Evolutionary conservation across 2,888 invertebrate genomes (phyloP).

Genomic region (Cacoxenus indagator): DNA sequence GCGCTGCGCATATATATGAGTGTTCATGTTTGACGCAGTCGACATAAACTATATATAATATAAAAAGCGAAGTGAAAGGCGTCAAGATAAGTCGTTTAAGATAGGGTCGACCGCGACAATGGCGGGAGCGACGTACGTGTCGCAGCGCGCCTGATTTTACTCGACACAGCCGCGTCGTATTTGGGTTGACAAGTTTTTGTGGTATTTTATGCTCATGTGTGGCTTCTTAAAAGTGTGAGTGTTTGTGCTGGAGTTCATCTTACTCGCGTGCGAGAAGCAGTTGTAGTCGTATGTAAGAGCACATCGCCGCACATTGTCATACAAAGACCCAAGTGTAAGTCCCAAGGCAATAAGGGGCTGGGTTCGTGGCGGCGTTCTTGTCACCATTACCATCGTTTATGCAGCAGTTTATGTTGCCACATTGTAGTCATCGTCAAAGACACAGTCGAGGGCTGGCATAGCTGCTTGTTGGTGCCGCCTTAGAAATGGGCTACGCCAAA

Average conservation of each 20-base stretch:
- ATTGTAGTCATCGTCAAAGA: slow-evolving; percentile 53
- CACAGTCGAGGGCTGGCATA: slow-evolving; percentile 2
- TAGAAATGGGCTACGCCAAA: background rate
- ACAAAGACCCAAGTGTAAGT: slow-evolving; percentile 60
- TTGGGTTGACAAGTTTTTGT: background rate
- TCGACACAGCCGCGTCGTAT: background rate
- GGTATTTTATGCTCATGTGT: background rate
- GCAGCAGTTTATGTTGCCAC: slow-evolving; percentile 63
- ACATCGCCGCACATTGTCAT: background rate
- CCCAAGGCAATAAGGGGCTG: slow-evolving; percentile 65
- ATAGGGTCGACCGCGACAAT: slow-evolving; percentile 31
- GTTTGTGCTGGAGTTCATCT: slow-evolving; percentile 15
- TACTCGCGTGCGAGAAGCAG: background rate
- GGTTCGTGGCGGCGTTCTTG: slow-evolving; percentile 57
- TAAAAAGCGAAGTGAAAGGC: slow-evolving; percentile 31
- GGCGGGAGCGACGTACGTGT: background rate
- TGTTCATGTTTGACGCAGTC: background rate
- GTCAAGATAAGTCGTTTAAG: slow-evolving; percentile 57
- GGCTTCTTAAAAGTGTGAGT: slow-evolving; percentile 9
- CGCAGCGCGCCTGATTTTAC: background rate
- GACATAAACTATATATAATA: slow-evolving; percentile 9
- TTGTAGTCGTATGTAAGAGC: background rate
- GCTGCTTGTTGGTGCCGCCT: background rate
- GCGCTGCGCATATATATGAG: background rate
- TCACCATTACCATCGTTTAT: slow-evolving; percentile 12